Conservation (phyloP, 2,888 invertebrate genomes). For the Drosophila paranaensis region DNA sequence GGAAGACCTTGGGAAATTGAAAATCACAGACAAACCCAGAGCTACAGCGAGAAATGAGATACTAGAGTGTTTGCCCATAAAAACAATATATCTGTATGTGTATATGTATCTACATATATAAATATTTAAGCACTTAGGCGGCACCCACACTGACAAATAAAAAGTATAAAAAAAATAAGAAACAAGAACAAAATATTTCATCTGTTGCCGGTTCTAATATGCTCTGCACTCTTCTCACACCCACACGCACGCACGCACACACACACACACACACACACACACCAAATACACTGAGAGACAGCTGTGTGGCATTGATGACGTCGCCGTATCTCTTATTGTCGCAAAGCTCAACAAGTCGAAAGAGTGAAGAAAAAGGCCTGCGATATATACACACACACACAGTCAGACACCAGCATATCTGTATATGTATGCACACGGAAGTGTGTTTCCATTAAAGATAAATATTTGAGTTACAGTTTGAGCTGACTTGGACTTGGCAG, state of each 20-base stretch:
- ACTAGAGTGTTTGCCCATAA: conserved; percentile 76
- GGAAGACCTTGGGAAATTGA: conserved; percentile 71
- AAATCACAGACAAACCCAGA: conserved; percentile 58
- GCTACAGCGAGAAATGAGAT: conserved; percentile 71
- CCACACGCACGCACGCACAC: conserved; percentile 30
- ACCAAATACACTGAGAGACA: conserved; percentile 13
- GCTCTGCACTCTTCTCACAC: conserved; percentile 47
- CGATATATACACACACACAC: conserved; percentile 3
- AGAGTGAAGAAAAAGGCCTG: conserved; percentile 30
- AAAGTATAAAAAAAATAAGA: conserved; percentile 3
- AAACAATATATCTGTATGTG: conserved; percentile 49
- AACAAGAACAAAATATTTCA: conserved; percentile 59
- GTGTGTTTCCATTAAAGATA: conserved; percentile 47
- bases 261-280: conserved; percentile 39
- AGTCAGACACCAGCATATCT: background rate
- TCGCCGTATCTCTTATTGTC: conserved; percentile 40
- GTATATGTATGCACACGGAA: conserved; percentile 51
- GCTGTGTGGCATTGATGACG: conserved; percentile 46
- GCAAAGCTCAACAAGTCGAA: conserved; percentile 61
- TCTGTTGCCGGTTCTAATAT: conserved; percentile 67
- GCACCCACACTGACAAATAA: conserved; percentile 67
- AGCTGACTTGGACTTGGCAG: conserved; percentile 58
- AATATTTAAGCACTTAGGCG: conserved; percentile 73
- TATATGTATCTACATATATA: conserved; percentile 35
- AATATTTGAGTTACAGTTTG: conserved; percentile 51